Evolutionary conservation across 2,113 vertebrate species (phyloP), one percentile per base, ranked within the genome.

Genomic region (Grantiella picta): DNA sequence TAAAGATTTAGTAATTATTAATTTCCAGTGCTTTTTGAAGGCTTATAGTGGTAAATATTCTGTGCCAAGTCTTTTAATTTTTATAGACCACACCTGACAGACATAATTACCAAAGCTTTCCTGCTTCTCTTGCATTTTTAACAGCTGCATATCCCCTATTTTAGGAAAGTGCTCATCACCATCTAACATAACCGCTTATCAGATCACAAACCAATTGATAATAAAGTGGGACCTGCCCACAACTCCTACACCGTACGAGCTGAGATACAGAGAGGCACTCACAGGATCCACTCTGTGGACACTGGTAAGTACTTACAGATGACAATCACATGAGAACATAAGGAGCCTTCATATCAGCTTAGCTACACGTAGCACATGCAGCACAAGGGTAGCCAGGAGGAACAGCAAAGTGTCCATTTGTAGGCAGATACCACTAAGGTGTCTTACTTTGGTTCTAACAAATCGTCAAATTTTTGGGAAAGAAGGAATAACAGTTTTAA

Each of bases 221-320:
- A 63, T 96, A 56, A 84, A 77, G 29, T 97, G 97, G 96, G 83
- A 95, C 24, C 33, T 45, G 27, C 61, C 93, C n/a, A 22, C 31
- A 45, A 65, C 17, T 59, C 33, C 71, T 56, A 47, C 28, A 24
- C 4, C 9, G 0, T 60, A 95, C 42, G 89, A 96, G 80, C n/a
- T 97, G 83, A 95, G 92, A 72, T 97, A 96, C 76, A 95, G 77
- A 92, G 97, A 97, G 27, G 82, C 42, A 60, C 14, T 63, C 40
- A 17, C 36, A 73, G 49, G 76, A 66, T 14, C 90, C 11, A 15
- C 71, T 83, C 38, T 0, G 0, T 97, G 97, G 97, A 94, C 20
- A 0, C 12, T 73, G 68, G 96, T 97, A 63, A 93, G 97, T 95
- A 66, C 38, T 78, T 82, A 45, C 63, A 78, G 56, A 25, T 24